phyloP scores from a whole-genome alignment of 2,888 invertebrate genomes.

The Alentia gelatinosa region DNA sequence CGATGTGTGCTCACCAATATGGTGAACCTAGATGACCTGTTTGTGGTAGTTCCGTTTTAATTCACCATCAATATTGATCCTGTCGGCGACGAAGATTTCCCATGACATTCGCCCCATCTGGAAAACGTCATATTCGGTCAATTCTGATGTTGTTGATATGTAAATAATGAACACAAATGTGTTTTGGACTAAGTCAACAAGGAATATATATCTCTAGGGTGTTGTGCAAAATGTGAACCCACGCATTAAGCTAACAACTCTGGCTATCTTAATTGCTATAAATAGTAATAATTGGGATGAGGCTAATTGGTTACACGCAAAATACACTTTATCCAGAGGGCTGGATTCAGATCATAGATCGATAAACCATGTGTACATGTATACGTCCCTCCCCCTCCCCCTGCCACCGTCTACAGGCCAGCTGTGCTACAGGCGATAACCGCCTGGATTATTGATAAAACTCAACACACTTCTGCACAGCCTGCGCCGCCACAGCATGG shows the following conservation, averaged over 20 bases:
- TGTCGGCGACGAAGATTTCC: not conserved
- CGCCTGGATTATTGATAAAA: not conserved
- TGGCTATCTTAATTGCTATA: not conserved
- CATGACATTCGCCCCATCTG: not conserved
- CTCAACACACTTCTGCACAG: not conserved
- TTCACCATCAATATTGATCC: not conserved
- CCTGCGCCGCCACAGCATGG: not conserved
- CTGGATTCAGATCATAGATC: not conserved
- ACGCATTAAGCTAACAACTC: not conserved
- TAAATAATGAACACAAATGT: not conserved
- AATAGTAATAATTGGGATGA: not conserved
- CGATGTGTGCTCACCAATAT: too few relatives aligned
- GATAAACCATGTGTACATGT: not conserved
- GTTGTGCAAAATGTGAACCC: not conserved
- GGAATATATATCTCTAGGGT: not conserved
- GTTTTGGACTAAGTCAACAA: not conserved
- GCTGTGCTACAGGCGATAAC: not conserved
- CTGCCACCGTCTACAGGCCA: not conserved
- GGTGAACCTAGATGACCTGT: not conserved
- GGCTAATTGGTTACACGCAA: not conserved
- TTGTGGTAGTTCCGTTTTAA: not conserved
- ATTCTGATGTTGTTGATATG: not conserved
- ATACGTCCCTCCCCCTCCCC: not conserved
- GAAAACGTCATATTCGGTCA: not conserved
- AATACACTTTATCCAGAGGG: too few relatives aligned